Evolutionary conservation across 2,113 vertebrate species (phyloP).

Genomic region (Xyrauchen texanus): DNA sequence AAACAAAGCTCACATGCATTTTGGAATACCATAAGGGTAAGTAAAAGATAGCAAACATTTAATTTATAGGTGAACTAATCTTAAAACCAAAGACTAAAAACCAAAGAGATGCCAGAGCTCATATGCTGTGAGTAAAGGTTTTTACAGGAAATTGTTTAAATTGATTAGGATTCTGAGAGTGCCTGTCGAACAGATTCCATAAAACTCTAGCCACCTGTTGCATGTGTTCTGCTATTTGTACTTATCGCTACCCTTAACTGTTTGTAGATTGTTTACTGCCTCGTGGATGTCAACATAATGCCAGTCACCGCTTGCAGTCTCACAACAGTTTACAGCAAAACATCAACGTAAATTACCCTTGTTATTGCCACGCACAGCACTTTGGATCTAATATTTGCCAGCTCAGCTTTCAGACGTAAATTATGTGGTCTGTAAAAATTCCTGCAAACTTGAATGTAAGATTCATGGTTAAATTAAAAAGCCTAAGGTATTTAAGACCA

Average conservation of each 20-base stretch:
- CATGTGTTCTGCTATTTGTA: slow-evolving; percentile 46
- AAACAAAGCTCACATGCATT: too few species aligned
- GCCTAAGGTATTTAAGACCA: slow-evolving; percentile 37
- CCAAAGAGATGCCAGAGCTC: too few species aligned
- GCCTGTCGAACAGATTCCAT: not conserved
- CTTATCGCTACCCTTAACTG: slow-evolving; percentile 55
- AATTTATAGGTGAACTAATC: too few species aligned
- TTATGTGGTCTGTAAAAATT: slow-evolving; percentile 57
- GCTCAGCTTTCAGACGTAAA: slow-evolving; percentile 55
- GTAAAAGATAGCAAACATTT: not conserved
- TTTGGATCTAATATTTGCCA: slow-evolving; percentile 56
- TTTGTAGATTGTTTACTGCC: slow-evolving; percentile 55
- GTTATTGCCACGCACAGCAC: slow-evolving; percentile 55
- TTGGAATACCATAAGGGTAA: not conserved
- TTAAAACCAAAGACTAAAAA: too few species aligned
- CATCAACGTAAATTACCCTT: slow-evolving; percentile 67
- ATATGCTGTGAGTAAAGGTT: too few species aligned
- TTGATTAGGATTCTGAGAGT: not conserved
- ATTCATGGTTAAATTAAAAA: slow-evolving; percentile 63
- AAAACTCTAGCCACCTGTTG: slow-evolving; percentile 33
- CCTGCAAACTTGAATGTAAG: slow-evolving; percentile 52
- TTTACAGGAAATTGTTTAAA: not conserved
- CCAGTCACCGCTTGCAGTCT: slow-evolving; percentile 57
- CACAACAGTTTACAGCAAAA: slow-evolving; percentile 65
- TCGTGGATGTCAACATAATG: slow-evolving; percentile 51